Base-by-base conservation (phyloP, 2,797 vertebrate genomes). In the Scolopax bukidnonensis region DNA sequence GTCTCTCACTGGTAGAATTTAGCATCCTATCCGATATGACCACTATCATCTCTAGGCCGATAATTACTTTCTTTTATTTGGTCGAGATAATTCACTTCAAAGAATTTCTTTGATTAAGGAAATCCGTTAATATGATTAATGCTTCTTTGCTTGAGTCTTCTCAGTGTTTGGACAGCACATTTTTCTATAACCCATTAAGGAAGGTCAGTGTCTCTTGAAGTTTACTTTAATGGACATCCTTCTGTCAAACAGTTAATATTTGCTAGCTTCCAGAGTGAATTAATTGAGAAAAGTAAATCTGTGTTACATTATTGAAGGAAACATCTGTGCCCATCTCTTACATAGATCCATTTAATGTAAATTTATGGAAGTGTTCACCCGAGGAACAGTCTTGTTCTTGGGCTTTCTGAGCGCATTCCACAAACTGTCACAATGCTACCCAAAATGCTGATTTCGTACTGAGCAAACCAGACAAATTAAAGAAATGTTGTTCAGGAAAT, bases 31-130 rank as follows among this genome's bases (percentile, higher is more conserved):
- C 40, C 10, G 0, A 30, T 77, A 15, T 16, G 17, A 80, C 51
- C 40, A 11, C 5, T 56, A 45, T 69, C 2, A 9, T 79, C 45
- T 77, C 28, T 6, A 3, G 1, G 5, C 14, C 0, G 1, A 45
- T 53, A 68, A 85, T 63, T 53, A 53, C 50, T 89, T 93, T 73
- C 50, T 76, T 40, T 89, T 79, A 82, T 69, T 76, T 70, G 13
- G 10, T 67, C 27, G 40, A 87, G 47, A 56, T 69, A 87, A 70
- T 70, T 77, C 13, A 16, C 71, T 89, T 92, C 64, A 82, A 89
- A 95, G 36, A 9, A 36, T 70, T 95, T 76, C 4, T 87, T 82
- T 84, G 51, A 85, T 87, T 59, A 94, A 65, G 8, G 10, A 69
- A 92, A 84, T 73, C 28, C 32, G 70, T 83, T 91, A 69, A 63